Percentiles rank a stretch among this genome's conserved stretches.
Evolutionary conservation across 2,113 vertebrate genomes (phyloP).

Genomic region (Scartelaos histophorus): DNA sequence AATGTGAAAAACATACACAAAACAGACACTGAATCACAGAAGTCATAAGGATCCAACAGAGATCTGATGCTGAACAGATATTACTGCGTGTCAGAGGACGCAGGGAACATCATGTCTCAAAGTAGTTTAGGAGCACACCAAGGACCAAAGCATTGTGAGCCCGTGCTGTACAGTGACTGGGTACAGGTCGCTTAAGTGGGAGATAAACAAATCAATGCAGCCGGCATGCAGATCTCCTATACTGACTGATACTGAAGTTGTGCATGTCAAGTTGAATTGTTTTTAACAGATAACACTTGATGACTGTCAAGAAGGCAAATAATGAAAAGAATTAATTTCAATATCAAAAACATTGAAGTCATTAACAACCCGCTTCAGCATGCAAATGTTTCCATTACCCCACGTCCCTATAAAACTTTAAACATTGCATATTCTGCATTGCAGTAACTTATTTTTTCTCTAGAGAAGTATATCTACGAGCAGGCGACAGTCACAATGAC

Average conservation of each 20-base stretch:
- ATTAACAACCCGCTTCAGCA: conserved; percentile 73
- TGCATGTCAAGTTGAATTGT: conserved; percentile 40
- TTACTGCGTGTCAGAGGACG: conserved; percentile 45
- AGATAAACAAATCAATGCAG: conserved; percentile 54
- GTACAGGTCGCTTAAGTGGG: conserved; percentile 29
- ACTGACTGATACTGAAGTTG: conserved; percentile 51
- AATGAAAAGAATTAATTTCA: conserved; percentile 19
- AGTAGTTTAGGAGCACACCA: conserved; percentile 18
- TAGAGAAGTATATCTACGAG: conserved; percentile 80
- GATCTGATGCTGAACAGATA: conserved; percentile 39
- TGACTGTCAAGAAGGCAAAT: conserved; percentile 55
- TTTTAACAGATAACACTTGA: conserved; percentile 35
- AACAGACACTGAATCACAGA: conserved; percentile 70
- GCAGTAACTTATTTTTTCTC: conserved; percentile 81
- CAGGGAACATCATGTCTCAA: conserved; percentile 28
- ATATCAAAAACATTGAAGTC: conserved; percentile 75
- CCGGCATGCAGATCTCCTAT: conserved; percentile 63
- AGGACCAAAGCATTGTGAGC: conserved; percentile 33
- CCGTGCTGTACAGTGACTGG: conserved; percentile 70
- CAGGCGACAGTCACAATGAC: conserved; percentile 64
- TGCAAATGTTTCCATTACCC: conserved; percentile 64
- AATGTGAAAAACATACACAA: conserved; percentile 77
- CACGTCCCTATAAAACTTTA: conserved; percentile 67
- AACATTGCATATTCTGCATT: conserved; percentile 82
- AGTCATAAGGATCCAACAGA: conserved; percentile 59